phyloP scores from a whole-genome alignment of 2,888 invertebrate species.

The Cremastinae sp. region DNA sequence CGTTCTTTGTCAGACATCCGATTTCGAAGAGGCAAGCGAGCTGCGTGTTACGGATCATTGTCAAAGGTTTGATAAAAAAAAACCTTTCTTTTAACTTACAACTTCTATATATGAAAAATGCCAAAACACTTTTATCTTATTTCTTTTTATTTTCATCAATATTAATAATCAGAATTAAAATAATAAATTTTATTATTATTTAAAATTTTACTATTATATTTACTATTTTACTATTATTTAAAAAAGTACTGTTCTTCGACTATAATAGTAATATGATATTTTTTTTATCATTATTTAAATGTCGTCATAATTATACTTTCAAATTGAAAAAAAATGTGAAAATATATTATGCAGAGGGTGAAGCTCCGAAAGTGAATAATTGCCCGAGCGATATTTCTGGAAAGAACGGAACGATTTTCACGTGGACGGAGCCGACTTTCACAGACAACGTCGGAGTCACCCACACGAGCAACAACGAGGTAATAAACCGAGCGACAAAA shows the following conservation, averaged over 20 bases:
- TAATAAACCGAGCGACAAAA: conserved; percentile 65
- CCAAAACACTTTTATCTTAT: background rate
- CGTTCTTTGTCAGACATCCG: conserved; percentile 82
- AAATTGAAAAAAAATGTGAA: too few species aligned
- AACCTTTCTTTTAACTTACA: too few species aligned
- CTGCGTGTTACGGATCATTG: conserved; percentile 79
- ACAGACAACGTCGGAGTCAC: conserved; percentile 81
- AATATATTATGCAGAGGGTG: conserved; percentile 76
- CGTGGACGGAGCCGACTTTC: conserved; percentile 81
- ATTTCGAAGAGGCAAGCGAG: conserved; percentile 80
- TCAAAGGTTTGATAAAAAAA: conserved; percentile 73
- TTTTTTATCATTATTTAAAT: too few species aligned
- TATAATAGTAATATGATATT: too few species aligned
- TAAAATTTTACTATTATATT: too few species aligned
- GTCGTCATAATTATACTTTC: too few species aligned
- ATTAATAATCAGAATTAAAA: too few species aligned
- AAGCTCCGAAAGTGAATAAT: conserved; percentile 80
- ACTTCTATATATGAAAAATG: background rate
- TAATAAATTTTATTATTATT: too few species aligned
- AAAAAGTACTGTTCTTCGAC: too few species aligned
- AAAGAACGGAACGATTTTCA: conserved; percentile 76
- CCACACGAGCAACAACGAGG: conserved; percentile 79
- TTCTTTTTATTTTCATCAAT: too few species aligned
- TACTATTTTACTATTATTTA: too few species aligned
- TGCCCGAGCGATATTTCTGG: conserved; percentile 80